Conservation (phyloP, 2,888 invertebrate species). For the Strigamia transsilvanica region DNA sequence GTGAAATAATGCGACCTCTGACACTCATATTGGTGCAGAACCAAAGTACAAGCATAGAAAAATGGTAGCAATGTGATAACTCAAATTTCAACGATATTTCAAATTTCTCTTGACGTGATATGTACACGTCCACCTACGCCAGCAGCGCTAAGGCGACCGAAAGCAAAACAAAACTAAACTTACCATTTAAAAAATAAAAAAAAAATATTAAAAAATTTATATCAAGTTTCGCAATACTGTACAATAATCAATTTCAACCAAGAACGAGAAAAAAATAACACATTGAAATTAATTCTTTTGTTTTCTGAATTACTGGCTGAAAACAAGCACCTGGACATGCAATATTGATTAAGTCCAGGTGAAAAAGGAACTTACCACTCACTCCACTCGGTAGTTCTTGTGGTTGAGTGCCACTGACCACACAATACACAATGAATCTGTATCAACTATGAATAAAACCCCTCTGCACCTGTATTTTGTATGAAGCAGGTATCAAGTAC, state of each 20-base stretch:
- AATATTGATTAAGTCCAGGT: constrained; percentile 30
- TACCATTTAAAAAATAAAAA: neutral
- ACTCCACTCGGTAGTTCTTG: neutral
- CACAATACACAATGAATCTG: constrained; percentile 24
- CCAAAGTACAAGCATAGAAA: neutral
- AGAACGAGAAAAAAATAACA: neutral
- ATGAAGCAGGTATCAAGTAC: constrained; percentile 20
- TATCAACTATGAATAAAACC: constrained; percentile 24
- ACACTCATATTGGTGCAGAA: neutral
- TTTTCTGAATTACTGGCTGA: neutral
- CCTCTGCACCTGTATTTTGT: constrained; percentile 13
- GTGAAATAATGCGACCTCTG: constrained; percentile 20
- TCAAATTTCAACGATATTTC: neutral
- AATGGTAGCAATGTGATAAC: neutral
- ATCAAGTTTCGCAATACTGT: too few relatives aligned
- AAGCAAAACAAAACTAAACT: constrained; percentile 3
- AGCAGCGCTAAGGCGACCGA: neutral
- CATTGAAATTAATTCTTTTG: too few relatives aligned
- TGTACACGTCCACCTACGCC: neutral
- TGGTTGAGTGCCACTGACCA: constrained; percentile 30
- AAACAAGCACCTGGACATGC: neutral
- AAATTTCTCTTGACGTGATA: neutral
- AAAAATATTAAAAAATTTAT: neutral
- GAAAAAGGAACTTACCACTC: constrained; percentile 26
- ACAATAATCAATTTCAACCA: neutral